Percentiles rank a stretch among this genome's conserved stretches.
Evolutionary conservation across 30 jellyfish, hydroid and myxozoan species (phyloP).

Genomic region (Hydra vulgaris): DNA sequence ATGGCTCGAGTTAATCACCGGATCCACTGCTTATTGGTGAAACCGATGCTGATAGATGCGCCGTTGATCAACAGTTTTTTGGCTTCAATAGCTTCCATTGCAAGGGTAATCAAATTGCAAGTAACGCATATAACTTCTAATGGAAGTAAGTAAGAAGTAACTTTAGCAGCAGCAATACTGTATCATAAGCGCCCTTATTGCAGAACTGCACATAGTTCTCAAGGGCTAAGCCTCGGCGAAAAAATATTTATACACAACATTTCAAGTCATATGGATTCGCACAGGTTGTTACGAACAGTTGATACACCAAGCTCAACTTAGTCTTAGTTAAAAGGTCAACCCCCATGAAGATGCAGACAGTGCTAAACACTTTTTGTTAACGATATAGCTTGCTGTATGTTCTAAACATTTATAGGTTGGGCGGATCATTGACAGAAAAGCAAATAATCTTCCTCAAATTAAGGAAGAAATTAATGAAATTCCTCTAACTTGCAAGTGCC

Average conservation of each 20-base stretch:
- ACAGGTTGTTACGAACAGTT: background rate
- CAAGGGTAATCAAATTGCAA: background rate
- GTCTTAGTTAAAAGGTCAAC: background rate
- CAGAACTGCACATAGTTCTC: background rate
- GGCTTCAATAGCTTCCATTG: background rate
- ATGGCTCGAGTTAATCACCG: background rate
- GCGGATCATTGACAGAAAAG: background rate
- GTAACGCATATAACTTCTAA: background rate
- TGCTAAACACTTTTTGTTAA: background rate
- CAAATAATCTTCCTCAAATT: background rate
- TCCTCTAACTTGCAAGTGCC: background rate
- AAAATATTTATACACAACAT: background rate
- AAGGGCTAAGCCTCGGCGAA: background rate
- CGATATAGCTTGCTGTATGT: background rate
- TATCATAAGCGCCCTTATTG: too few relatives aligned
- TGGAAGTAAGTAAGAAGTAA: background rate
- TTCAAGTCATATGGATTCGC: background rate
- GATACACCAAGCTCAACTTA: background rate
- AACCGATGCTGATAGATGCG: background rate
- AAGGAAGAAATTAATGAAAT: background rate
- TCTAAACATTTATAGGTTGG: background rate
- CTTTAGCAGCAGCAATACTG: background rate
- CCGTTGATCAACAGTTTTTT: background rate
- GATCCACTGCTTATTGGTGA: background rate
- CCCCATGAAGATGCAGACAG: background rate